phyloP scores from a whole-genome alignment of 2,797 vertebrate species.

The Coracias cyanogaster region DNA sequence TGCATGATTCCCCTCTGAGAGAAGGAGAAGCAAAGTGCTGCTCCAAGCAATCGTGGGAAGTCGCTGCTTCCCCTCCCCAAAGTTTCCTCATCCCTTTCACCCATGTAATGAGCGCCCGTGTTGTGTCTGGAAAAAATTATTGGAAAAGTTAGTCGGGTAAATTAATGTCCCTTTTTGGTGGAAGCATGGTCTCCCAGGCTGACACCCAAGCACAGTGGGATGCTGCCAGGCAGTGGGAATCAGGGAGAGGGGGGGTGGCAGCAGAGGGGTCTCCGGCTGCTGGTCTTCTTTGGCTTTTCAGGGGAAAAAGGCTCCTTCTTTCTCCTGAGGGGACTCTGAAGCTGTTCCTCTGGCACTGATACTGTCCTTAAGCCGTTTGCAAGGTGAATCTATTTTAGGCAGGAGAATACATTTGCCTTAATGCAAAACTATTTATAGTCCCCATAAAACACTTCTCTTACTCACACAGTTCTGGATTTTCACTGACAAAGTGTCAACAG shows the following conservation, averaged over 20 bases:
- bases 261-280: neutral
- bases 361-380: constrained; percentile 12
- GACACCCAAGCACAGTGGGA: neutral
- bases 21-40: neutral
- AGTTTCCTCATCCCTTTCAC: neutral
- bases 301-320: neutral
- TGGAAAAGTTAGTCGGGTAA: constrained; percentile 58
- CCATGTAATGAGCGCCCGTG: neutral
- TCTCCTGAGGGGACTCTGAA: neutral
- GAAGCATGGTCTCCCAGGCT: neutral
- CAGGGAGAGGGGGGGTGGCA: fast-evolving
- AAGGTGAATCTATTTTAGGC: constrained; percentile 31
- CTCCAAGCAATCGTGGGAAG: neutral
- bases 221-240: neutral
- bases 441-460: neutral
- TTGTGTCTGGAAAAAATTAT: neutral
- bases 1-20: neutral
- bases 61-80: neutral
- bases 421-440: constrained; percentile 30
- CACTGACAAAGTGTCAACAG: constrained; percentile 26
- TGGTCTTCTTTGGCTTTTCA: neutral
- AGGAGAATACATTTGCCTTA: neutral
- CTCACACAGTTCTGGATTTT: neutral
- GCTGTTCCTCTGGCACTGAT: neutral
- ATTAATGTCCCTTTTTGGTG: neutral